Evolutionary conservation across 64 coral and sea anemone species (phyloP).

Genomic region (Anthopleura sola): DNA sequence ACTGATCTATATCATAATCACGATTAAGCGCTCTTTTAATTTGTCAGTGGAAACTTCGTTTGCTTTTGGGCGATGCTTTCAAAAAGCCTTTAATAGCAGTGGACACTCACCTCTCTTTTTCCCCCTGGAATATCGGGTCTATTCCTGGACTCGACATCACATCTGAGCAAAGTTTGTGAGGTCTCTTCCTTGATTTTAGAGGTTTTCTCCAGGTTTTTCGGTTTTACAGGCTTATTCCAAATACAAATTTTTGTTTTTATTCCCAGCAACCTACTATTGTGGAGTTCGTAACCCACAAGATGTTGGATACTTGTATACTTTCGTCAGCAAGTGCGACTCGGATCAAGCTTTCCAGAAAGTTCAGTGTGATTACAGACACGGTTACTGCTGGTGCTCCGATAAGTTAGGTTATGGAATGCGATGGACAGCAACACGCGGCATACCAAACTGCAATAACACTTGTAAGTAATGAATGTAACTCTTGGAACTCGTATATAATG

Average conservation of each 20-base stretch:
- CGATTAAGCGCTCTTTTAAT: no score
- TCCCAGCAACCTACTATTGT: background rate
- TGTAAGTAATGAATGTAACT: background rate
- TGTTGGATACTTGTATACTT: conserved; percentile 28
- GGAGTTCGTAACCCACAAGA: background rate
- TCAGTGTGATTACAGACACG: conserved; percentile 62
- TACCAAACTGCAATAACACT: conserved; percentile 32
- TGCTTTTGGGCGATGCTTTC: no score
- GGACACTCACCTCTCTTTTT: no score
- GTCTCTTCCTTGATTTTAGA: background rate
- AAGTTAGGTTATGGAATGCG: conserved; percentile 26
- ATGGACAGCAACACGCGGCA: conserved; percentile 45
- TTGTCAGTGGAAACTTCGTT: no score
- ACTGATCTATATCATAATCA: no score
- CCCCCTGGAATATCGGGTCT: no score
- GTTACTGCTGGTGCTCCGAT: conserved; percentile 63
- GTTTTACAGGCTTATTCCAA: background rate
- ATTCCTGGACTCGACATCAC: no score
- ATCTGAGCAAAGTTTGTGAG: background rate
- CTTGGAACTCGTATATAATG: no score
- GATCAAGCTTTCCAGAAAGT: conserved; percentile 19
- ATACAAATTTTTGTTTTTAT: background rate
- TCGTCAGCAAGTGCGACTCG: conserved; percentile 44
- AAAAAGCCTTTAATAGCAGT: no score
- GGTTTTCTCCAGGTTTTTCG: background rate